Conservation (phyloP, 2,888 invertebrate species). For the Lasioglossum marginatum region DNA sequence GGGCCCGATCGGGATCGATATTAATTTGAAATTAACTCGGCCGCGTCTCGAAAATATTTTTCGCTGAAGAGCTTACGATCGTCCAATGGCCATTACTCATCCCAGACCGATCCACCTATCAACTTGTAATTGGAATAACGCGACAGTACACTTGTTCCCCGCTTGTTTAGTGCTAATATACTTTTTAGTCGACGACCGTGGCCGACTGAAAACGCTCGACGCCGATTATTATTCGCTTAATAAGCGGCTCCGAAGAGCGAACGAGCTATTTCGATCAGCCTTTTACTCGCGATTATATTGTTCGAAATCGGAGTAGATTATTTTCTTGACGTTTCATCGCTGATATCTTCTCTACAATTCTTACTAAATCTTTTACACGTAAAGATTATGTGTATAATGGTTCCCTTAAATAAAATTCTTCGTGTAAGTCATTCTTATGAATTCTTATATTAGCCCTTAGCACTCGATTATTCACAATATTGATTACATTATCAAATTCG, state of each 20-base stretch:
- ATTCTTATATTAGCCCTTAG: not conserved
- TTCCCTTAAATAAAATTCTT: not conserved
- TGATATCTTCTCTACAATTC: too few relatives aligned
- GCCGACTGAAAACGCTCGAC: not conserved
- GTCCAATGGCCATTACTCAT: not conserved
- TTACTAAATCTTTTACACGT: too few relatives aligned
- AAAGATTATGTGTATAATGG: too few relatives aligned
- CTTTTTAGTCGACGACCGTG: not conserved
- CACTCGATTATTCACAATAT: too few relatives aligned
- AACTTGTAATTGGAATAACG: not conserved
- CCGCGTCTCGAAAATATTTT: not conserved
- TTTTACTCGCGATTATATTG: not conserved
- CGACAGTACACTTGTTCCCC: slow-evolving; percentile 1
- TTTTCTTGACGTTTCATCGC: not conserved
- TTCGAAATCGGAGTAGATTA: not conserved
- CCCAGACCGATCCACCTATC: not conserved
- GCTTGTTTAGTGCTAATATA: not conserved
- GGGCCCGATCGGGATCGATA: not conserved
- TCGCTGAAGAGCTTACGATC: not conserved
- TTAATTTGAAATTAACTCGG: slow-evolving; percentile 5
- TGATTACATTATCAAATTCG: too few relatives aligned
- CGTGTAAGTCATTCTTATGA: not conserved
- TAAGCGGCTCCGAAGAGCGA: not conserved
- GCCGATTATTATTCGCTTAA: not conserved
- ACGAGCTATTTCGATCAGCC: not conserved